phyloP scores from a whole-genome alignment of 2,888 invertebrate genomes.

The Agrochola circellaris region DNA sequence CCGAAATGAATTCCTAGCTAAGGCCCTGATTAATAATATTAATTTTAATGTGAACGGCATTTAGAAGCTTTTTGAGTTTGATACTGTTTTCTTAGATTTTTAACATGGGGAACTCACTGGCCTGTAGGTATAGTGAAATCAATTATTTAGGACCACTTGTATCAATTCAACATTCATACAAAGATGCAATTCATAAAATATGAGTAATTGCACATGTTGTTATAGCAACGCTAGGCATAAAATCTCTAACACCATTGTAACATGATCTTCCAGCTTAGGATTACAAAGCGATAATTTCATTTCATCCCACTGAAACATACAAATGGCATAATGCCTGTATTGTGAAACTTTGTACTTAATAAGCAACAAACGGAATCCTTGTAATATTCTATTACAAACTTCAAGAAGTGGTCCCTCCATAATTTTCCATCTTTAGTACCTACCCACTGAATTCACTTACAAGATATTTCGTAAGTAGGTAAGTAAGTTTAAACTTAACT shows the following conservation, averaged over 20 bases:
- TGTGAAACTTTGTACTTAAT: slow-evolving; percentile 18
- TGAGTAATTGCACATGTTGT: slow-evolving; percentile 7
- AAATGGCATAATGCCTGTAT: slow-evolving; percentile 21
- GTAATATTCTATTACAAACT: slow-evolving; percentile 26
- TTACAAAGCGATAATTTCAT: slow-evolving; percentile 42
- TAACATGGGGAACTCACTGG: too few species aligned
- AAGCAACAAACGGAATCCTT: not conserved
- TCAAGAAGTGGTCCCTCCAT: slow-evolving; percentile 14
- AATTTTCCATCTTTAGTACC: slow-evolving; percentile 21
- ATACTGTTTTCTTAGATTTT: not conserved
- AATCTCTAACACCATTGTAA: slow-evolving; percentile 26
- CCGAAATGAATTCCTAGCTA: too few species aligned
- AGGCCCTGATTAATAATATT: too few species aligned
- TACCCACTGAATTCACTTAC: slow-evolving; percentile 6
- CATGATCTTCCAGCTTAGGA: slow-evolving; percentile 21
- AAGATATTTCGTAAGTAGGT: slow-evolving; percentile 13
- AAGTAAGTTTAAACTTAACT: slow-evolving; percentile 15
- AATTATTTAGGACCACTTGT: not conserved
- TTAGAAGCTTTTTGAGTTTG: not conserved
- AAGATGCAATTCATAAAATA: slow-evolving; percentile 6
- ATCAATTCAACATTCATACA: not conserved
- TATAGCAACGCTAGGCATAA: slow-evolving; percentile 1
- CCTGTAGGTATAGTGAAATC: not conserved
- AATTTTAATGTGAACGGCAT: not conserved
- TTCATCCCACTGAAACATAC: slow-evolving; percentile 27